Evolutionary conservation across 2,797 vertebrate genomes (phyloP).

Genomic region (Adrianichthys oophorus): DNA sequence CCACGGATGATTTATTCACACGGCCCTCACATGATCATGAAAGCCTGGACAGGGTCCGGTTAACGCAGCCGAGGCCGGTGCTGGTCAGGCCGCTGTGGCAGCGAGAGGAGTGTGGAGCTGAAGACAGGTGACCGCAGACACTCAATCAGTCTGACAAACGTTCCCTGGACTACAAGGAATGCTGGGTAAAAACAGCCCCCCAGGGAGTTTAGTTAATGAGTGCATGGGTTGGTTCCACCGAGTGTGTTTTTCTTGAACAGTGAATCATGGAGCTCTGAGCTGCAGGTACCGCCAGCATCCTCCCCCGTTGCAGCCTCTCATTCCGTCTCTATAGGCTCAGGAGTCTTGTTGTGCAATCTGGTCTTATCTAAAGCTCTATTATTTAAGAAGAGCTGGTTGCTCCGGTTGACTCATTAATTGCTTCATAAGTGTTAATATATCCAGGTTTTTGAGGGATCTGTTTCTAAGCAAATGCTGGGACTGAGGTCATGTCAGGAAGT

Average conservation of each 20-base stretch:
- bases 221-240: constrained; percentile 47
- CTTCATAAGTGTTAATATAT: not conserved
- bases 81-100: constrained; percentile 10
- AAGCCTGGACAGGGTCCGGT: constrained; percentile 1
- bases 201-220: constrained; percentile 73
- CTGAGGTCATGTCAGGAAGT: too few species aligned
- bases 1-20: constrained; percentile 31
- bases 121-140: constrained; percentile 39
- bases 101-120: constrained; percentile 8
- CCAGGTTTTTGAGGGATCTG: too few species aligned
- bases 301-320: constrained; percentile 54
- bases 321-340: constrained; percentile 44
- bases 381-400: constrained; percentile 41
- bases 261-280: constrained; percentile 58
- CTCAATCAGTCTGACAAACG: constrained; percentile 54
- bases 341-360: constrained; percentile 62
- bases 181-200: constrained; percentile 58
- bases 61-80: not conserved
- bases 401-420: constrained; percentile 12
- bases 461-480: too few species aligned
- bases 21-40: constrained; percentile 21
- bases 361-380: constrained; percentile 56
- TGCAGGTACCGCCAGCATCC: constrained; percentile 51
- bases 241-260: constrained; percentile 55
- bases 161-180: constrained; percentile 67